Percentiles rank a stretch among this genome's conserved stretches.
Conservation (phyloP, 2,888 invertebrate genomes). For the Eulithis prunata region DNA sequence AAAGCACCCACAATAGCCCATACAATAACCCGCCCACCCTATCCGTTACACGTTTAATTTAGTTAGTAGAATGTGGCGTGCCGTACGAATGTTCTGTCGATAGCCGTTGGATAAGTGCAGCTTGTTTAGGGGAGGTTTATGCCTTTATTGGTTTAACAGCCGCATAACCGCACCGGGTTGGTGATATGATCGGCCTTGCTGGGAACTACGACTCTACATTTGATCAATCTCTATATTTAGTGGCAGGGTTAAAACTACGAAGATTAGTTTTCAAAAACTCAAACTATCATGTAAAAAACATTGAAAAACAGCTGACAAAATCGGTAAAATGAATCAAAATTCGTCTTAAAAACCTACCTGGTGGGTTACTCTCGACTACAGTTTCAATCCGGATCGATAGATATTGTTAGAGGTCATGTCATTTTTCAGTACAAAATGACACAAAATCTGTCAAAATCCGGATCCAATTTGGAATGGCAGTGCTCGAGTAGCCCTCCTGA, state of each 20-base stretch:
- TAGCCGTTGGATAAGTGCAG: constrained; percentile 63
- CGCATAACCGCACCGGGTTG: constrained; percentile 52
- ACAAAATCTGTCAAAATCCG: too few relatives aligned
- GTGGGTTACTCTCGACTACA: too few relatives aligned
- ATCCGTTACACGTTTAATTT: constrained; percentile 61
- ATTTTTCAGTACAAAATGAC: too few relatives aligned
- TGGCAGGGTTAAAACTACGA: not conserved
- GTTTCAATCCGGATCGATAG: too few relatives aligned
- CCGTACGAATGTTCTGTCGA: constrained; percentile 67
- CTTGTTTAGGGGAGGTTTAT: constrained; percentile 64
- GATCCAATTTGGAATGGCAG: too few relatives aligned
- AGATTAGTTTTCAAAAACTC: not conserved
- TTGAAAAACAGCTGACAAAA: not conserved
- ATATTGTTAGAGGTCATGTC: too few relatives aligned
- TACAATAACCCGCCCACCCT: constrained; percentile 38
- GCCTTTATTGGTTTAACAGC: constrained; percentile 69
- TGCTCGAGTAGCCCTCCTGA: too few relatives aligned
- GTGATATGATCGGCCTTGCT: constrained; percentile 47
- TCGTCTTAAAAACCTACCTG: too few relatives aligned
- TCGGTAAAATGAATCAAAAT: not conserved
- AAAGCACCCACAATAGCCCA: constrained; percentile 18
- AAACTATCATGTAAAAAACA: too few relatives aligned
- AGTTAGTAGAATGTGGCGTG: constrained; percentile 61
- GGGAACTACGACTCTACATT: constrained; percentile 15
- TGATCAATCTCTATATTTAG: not conserved